Conservation (phyloP, 30 jellyfish, hydroid and myxozoan genomes). For the Rhopilema esculentum region DNA sequence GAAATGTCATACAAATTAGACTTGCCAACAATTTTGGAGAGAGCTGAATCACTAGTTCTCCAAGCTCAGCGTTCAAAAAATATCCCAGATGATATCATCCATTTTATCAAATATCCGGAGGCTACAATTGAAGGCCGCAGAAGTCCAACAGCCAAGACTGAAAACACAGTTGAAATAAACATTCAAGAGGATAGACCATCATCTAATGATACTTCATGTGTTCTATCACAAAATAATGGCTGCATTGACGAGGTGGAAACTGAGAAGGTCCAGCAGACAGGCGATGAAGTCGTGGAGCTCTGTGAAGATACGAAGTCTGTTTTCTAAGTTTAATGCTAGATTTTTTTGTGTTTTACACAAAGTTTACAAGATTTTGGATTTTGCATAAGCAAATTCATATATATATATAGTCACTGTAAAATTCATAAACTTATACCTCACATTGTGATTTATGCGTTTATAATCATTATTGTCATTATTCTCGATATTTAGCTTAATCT, state of each 20-base stretch:
- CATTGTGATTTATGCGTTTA: neutral
- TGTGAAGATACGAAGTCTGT: conserved; percentile 39
- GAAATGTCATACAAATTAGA: conserved; percentile 68
- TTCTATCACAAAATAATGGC: neutral
- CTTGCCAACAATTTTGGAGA: conserved; percentile 58
- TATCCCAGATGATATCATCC: conserved; percentile 65
- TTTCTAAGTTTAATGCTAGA: neutral
- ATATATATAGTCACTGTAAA: neutral
- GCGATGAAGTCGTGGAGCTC: conserved; percentile 45
- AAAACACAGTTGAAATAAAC: neutral
- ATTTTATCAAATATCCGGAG: conserved; percentile 34
- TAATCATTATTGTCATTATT: too few relatives aligned
- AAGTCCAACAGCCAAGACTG: neutral
- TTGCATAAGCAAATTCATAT: neutral
- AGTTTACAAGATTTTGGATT: neutral
- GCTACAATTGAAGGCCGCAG: neutral
- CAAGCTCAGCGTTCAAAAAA: conserved; percentile 58
- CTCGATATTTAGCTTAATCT: too few relatives aligned
- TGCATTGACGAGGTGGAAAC: neutral
- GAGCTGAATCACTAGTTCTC: conserved; percentile 76
- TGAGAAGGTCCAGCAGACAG: neutral
- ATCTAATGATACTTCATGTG: neutral
- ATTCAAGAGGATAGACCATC: neutral
- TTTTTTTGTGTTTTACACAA: neutral
- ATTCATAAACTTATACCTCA: neutral